Evolutionary conservation across 2,888 invertebrate species (phyloP), one percentile per base, ranked within the genome.

Genomic region (Cordilura impudica): DNA sequence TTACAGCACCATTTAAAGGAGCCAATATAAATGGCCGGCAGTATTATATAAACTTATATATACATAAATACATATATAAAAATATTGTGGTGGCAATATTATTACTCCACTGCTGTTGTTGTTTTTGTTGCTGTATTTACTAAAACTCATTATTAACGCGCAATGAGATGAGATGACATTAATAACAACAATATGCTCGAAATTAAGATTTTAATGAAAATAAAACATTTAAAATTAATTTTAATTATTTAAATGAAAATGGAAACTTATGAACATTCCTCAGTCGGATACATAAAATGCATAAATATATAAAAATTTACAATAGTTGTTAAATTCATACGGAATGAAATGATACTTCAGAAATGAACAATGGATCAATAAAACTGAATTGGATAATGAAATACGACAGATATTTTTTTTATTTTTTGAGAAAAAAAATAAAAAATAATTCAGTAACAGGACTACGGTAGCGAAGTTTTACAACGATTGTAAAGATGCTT

Each of bases 161-260:
- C 26, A 19, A 43, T 65, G 31, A 56, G 29, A 56, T 31, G 23
- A 16, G 31, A 21, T 43, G 58, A 47, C 60, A 58, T 58, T n/a
- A 49, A 49, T 65, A 43, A 66, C 58, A 72, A 47, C 66, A 65
- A 61, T 65, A 61, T 43, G 35, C 8, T 56, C 14, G 35, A 49
- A 65, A 73, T 78, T 72, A 78, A 69, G 63, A 69, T 78, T 72
- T 78, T 73, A 78, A 78, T 73, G 63, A 67, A 69, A 29, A 73
- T 26, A 26, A 56, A 67, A n/a, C 12, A 31, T 47, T 51, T 65
- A 10, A 66, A 74, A 74, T 74, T 71, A 67, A 75, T 75, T 79
- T 67, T 51, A 79, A 75, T 79, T 61, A 66, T 71, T 60, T 31
- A 39, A 31, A 61, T 14, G 53, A 53, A 26, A 53, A 39, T 21